Evolutionary conservation across 2,797 vertebrate genomes (phyloP).

Genomic region (Merluccius polli): DNA sequence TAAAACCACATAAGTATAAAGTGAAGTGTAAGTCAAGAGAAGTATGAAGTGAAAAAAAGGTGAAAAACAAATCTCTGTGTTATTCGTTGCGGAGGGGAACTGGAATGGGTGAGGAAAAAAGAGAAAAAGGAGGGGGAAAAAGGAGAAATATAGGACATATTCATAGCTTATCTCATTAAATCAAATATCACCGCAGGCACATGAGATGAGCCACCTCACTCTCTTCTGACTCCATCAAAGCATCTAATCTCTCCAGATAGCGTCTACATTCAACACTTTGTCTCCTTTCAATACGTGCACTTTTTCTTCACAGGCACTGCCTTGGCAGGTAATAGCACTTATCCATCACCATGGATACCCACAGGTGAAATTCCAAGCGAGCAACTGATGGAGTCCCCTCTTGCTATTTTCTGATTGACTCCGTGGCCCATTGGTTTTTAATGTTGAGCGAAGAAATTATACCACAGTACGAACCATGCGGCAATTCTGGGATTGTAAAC

Average conservation of each 20-base stretch:
- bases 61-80: neutral
- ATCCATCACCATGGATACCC: slow-evolving; percentile 40
- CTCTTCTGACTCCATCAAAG: slow-evolving; percentile 45
- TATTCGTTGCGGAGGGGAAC: neutral
- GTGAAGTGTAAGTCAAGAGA: neutral
- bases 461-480: neutral
- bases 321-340: slow-evolving; percentile 27
- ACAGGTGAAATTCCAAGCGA: slow-evolving; percentile 42
- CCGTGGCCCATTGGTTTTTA: slow-evolving; percentile 52
- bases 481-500: too few species aligned
- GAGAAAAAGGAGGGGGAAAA: slow-evolving; percentile 38
- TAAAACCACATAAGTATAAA: slow-evolving; percentile 36
- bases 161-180: slow-evolving; percentile 52
- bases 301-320: slow-evolving; percentile 22
- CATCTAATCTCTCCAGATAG: slow-evolving; percentile 38
- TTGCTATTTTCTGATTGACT: neutral
- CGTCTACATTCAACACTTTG: slow-evolving; percentile 16
- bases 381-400: slow-evolving; percentile 43
- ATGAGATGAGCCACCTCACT: slow-evolving; percentile 33
- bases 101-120: neutral
- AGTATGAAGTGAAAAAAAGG: slow-evolving; percentile 10
- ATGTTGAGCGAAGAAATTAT: slow-evolving; percentile 27
- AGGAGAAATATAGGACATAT: slow-evolving; percentile 36
- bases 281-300: neutral
- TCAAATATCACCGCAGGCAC: slow-evolving; percentile 53